Conservation (phyloP, 2,797 vertebrate genomes). For the Huso huso region DNA sequence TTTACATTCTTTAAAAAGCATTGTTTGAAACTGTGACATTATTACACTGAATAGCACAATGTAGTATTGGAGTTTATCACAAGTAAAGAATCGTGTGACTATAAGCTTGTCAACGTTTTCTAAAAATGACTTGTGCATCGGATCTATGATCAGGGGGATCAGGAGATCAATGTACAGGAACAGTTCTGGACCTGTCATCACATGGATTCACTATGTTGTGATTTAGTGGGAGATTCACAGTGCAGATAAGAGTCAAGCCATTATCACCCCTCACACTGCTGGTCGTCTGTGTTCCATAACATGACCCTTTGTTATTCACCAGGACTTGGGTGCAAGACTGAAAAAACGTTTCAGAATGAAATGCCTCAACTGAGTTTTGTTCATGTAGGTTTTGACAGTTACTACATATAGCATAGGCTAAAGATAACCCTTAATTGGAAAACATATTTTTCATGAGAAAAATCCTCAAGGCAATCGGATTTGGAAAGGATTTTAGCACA, state of each 20-base stretch:
- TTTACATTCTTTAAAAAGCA: constrained; percentile 14
- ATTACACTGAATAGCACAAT: too few species aligned
- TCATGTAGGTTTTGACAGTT: too few species aligned
- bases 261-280: constrained; percentile 30
- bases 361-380: too few species aligned
- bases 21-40: constrained; percentile 5
- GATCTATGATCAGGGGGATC: background rate
- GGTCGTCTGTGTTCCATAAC: constrained; percentile 31
- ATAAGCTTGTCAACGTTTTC: background rate
- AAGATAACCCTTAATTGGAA: too few species aligned
- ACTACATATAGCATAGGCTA: too few species aligned
- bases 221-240: constrained; percentile 34
- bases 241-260: constrained; percentile 47
- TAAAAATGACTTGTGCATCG: background rate
- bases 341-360: too few species aligned
- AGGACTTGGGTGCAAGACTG: constrained; percentile 21
- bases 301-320: constrained; percentile 35
- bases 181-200: background rate
- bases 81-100: background rate
- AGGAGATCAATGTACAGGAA: constrained; percentile 1
- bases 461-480: too few species aligned
- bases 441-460: too few species aligned
- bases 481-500: too few species aligned
- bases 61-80: too few species aligned
- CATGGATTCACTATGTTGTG: constrained; percentile 35